phyloP scores from a whole-genome alignment of 2,888 invertebrate species.

The Hydropsyche betteni region DNA sequence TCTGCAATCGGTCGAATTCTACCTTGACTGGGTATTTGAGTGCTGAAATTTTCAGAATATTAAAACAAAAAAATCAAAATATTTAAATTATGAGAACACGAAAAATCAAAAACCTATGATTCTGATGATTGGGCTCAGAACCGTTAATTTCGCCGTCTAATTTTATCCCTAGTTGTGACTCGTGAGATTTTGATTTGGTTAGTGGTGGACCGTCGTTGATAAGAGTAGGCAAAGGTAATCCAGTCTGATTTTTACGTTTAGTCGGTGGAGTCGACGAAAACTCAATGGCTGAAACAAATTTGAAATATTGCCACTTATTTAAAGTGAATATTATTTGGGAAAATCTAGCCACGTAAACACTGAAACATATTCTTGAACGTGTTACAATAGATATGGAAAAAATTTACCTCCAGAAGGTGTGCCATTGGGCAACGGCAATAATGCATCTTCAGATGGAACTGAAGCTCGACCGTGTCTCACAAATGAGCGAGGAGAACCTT shows the following conservation, averaged over 20 bases:
- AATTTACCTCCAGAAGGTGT: constrained; percentile 65
- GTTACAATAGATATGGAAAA: constrained; percentile 60
- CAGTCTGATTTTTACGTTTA: constrained; percentile 75
- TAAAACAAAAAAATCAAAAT: constrained; percentile 6
- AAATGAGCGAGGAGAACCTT: constrained; percentile 60
- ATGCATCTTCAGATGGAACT: constrained; percentile 67
- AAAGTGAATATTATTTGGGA: not conserved
- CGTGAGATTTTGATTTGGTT: constrained; percentile 91
- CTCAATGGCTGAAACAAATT: constrained; percentile 63
- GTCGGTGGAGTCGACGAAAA: constrained; percentile 86
- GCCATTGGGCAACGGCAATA: constrained; percentile 79
- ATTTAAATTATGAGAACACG: not conserved
- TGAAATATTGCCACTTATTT: not conserved
- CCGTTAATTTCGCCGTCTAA: constrained; percentile 57
- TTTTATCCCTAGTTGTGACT: constrained; percentile 83
- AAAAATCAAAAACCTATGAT: constrained; percentile 57
- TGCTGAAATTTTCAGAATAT: not conserved
- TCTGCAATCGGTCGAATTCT: constrained; percentile 59
- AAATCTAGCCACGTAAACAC: no score
- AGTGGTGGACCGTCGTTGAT: constrained; percentile 71
- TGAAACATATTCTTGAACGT: no score
- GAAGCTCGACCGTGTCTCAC: constrained; percentile 55
- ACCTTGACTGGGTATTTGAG: constrained; percentile 13
- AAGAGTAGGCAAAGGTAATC: constrained; percentile 79
- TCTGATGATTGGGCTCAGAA: constrained; percentile 57